Conservation (phyloP, 2,113 vertebrate genomes). For the Toxotes chatareus region DNA sequence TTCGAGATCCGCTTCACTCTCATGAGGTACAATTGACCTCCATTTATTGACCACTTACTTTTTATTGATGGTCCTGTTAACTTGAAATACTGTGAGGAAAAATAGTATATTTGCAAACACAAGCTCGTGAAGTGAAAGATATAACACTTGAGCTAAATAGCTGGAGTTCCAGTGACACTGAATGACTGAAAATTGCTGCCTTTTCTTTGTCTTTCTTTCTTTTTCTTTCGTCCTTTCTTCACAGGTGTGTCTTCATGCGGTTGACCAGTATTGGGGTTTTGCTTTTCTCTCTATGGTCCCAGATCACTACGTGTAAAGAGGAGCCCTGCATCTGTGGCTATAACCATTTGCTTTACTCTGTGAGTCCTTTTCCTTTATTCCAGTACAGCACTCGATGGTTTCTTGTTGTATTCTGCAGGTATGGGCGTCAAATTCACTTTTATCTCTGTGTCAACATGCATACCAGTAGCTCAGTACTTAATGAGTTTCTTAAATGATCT, state of each 20-base stretch:
- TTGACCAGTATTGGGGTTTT: constrained; percentile 94
- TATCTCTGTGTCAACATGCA: neutral
- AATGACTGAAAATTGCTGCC: neutral
- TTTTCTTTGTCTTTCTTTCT: neutral
- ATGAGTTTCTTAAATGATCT: neutral
- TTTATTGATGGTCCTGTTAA: neutral
- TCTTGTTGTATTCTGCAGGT: neutral
- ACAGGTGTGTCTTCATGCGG: constrained; percentile 94
- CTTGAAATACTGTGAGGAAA: neutral
- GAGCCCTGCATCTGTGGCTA: constrained; percentile 90
- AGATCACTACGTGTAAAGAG: constrained; percentile 85
- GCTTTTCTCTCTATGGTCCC: constrained; percentile 92
- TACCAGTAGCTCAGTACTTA: neutral
- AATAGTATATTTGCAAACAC: neutral
- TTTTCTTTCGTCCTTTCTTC: neutral
- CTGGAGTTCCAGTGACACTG: neutral
- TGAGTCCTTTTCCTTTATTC: constrained; percentile 77
- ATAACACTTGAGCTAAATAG: neutral
- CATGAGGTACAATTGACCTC: constrained; percentile 83
- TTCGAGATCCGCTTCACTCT: constrained; percentile 95
- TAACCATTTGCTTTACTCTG: constrained; percentile 90
- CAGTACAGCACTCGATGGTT: neutral
- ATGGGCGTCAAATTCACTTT: neutral
- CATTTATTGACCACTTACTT: neutral
- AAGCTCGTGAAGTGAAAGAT: neutral